Evolutionary conservation across 2,888 invertebrate genomes (phyloP), one percentile per base, ranked within the genome.

Genomic region (Hydropsyche betteni): DNA sequence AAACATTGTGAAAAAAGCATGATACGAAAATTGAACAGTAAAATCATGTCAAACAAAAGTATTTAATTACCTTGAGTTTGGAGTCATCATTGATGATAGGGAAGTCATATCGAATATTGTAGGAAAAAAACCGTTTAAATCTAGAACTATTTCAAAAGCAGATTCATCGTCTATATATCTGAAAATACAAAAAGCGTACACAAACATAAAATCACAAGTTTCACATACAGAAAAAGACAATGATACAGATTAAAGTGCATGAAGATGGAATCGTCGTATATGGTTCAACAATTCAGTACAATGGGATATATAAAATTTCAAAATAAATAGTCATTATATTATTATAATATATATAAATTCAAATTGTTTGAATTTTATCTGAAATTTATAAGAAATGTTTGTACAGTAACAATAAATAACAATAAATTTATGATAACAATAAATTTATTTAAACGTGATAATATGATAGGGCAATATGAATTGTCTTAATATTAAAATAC

Each of bases 41-140:
- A 24, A n/a, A 24, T 2, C 24, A 24, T 24, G 10, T 44, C 10
- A 44, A 44, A 8, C 10, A 6, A 7, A 44, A 6, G 44, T 10
- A 44, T 8, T 44, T 8, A 44, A 61, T 64, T 64, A 64, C 64
- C 64, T 75, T 72, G 61, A 36, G n/a, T 75, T 64, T 3, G 53
- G 16, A 52, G 68, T 69, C 12, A 79, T 74, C 7, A 78, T 73
- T 0, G 78, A 34, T 8, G 78, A 70, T 14, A 79, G 38, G 4
- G 79, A 79, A 44, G 78, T 76, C 78, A 79, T 78, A 64, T 78
- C 75, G 12, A 76, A 16, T 7, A 52, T 36, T 12, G 75, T 77
- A 10, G 73, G 38, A 53, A 64, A 75, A 5, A 64, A n/a, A 53
- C 74, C 74, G 5, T 50, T 73, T 44, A 10, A 44, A 50, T 72